phyloP scores from a whole-genome alignment of 2,113 vertebrate genomes.

The Antechinus flavipes region DNA sequence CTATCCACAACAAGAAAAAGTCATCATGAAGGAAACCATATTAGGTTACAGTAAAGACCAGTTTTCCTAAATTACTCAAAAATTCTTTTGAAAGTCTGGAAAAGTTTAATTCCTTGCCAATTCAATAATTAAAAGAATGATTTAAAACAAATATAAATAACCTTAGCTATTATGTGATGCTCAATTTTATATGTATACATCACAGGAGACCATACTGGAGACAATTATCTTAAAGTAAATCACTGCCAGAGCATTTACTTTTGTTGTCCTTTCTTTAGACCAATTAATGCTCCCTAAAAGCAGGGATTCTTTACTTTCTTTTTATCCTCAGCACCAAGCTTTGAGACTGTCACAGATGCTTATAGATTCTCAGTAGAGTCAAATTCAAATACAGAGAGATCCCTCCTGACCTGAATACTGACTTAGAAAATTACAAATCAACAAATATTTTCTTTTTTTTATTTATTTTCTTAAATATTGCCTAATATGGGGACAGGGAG shows the following conservation, averaged over 20 bases:
- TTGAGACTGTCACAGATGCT: background rate
- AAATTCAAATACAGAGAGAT: background rate
- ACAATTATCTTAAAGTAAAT: background rate
- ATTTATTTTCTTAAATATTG: background rate
- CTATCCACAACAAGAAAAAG: slow-evolving; percentile 27
- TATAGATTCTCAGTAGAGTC: background rate
- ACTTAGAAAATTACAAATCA: background rate
- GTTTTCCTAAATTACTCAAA: background rate
- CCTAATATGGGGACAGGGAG: background rate
- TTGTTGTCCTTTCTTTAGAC: background rate
- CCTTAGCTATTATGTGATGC: background rate
- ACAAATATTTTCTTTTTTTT: too few species aligned
- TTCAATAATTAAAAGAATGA: slow-evolving; percentile 17
- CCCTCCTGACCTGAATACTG: background rate
- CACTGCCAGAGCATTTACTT: background rate
- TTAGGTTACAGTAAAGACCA: slow-evolving; percentile 31
- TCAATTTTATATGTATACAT: background rate
- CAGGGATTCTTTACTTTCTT: background rate
- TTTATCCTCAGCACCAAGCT: background rate
- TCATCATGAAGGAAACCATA: slow-evolving; percentile 41
- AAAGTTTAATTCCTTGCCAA: slow-evolving; percentile 30
- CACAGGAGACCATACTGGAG: slow-evolving; percentile 10
- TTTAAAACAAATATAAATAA: slow-evolving; percentile 1
- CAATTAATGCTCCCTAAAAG: background rate
- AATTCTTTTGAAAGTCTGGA: background rate